Evolutionary conservation across 2,888 invertebrate genomes (phyloP).

Genomic region (Saturnia pavonia): DNA sequence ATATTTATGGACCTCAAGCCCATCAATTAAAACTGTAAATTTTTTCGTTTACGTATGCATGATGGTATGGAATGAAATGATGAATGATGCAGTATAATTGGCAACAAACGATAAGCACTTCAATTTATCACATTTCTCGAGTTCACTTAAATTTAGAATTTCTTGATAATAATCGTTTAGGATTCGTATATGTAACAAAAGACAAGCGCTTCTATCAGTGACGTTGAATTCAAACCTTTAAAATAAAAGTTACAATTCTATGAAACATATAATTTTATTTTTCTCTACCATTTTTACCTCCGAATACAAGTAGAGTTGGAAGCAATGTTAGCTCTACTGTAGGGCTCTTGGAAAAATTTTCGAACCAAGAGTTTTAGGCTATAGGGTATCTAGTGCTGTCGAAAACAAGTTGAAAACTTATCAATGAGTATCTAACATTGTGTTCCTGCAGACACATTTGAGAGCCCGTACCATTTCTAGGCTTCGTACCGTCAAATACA

Average conservation of each 20-base stretch:
- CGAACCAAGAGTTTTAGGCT: neutral
- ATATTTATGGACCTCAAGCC: too few species aligned
- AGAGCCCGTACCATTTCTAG: too few species aligned
- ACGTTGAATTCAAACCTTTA: too few species aligned
- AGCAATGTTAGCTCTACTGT: neutral
- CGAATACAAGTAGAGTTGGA: neutral
- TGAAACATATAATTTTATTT: neutral
- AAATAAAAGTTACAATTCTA: neutral
- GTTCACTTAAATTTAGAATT: neutral
- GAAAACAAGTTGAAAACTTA: too few species aligned
- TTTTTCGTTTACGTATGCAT: neutral
- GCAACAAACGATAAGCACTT: neutral
- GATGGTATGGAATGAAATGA: neutral
- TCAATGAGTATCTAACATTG: too few species aligned
- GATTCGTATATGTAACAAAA: too few species aligned
- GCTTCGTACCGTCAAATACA: neutral
- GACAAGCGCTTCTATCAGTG: too few species aligned
- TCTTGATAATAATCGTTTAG: too few species aligned
- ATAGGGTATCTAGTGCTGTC: too few species aligned
- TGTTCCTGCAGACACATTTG: too few species aligned
- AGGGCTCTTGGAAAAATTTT: neutral
- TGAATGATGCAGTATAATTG: neutral
- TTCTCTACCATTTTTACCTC: neutral
- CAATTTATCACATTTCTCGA: neutral
- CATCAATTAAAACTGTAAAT: too few species aligned